Evolutionary conservation across 2,797 vertebrate species (phyloP).

Genomic region (Corythornis leucogaster): DNA sequence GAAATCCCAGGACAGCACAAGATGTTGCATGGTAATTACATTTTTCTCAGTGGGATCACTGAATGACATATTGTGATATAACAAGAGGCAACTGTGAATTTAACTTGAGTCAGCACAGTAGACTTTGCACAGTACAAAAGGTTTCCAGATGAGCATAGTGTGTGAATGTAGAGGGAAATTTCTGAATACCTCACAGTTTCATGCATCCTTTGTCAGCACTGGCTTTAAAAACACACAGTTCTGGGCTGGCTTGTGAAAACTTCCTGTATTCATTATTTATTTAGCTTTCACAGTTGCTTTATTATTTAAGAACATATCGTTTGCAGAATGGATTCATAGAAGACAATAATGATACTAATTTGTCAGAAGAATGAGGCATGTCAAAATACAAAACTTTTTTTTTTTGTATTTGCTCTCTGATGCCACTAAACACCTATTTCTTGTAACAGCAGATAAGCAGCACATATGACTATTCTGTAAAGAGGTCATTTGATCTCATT

Average conservation of each 20-base stretch:
- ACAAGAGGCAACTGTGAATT: conserved; percentile 57
- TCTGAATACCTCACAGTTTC: not conserved
- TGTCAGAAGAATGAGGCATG: not conserved
- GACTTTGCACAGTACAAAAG: not conserved
- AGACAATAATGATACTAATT: not conserved
- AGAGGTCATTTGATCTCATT: not conserved
- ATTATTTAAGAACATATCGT: not conserved
- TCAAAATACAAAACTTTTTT: not conserved
- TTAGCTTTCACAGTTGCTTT: not conserved
- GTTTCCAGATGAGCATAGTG: not conserved
- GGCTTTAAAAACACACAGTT: not conserved
- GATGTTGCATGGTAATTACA: conserved; percentile 53
- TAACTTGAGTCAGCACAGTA: conserved; percentile 36
- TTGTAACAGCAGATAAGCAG: not conserved
- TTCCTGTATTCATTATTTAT: conserved; percentile 1
- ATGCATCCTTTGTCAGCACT: not conserved
- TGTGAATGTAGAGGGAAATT: not conserved
- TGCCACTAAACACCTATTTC: not conserved
- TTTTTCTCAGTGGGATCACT: conserved; percentile 46
- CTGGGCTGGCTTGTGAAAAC: not conserved
- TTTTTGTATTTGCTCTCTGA: not conserved
- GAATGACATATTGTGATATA: conserved; percentile 54
- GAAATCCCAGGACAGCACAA: conserved; percentile 45
- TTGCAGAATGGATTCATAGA: not conserved
- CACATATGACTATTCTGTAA: not conserved